Evolutionary conservation across 2,888 invertebrate genomes (phyloP).

Genomic region (Rhopalosiphum nymphaeae): DNA sequence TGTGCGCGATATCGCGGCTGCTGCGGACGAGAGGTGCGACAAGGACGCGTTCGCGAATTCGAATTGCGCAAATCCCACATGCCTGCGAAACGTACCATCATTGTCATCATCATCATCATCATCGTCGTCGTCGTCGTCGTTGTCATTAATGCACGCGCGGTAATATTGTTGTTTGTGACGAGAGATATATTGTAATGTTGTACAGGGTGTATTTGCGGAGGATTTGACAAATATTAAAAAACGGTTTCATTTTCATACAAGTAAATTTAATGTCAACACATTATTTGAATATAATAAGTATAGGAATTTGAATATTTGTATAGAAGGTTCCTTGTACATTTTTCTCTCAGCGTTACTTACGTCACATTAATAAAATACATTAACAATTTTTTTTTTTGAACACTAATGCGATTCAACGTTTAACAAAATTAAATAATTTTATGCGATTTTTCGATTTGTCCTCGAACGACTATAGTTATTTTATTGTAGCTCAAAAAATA

Average conservation of each 20-base stretch:
- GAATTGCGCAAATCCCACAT: background rate
- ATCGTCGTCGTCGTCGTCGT: background rate
- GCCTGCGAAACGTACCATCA: background rate
- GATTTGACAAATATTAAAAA: background rate
- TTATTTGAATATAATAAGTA: background rate
- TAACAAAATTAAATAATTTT: background rate
- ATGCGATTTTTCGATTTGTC: background rate
- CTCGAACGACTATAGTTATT: background rate
- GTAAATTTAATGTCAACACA: background rate
- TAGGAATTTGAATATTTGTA: too few relatives aligned
- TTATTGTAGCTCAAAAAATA: background rate
- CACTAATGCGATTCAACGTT: too few relatives aligned
- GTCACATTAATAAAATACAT: too few relatives aligned
- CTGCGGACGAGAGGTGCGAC: background rate
- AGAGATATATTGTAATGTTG: background rate
- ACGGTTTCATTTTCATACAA: background rate
- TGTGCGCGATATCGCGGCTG: background rate
- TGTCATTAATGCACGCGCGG: background rate
- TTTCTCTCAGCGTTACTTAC: too few relatives aligned
- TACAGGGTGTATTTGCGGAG: background rate
- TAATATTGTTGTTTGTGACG: background rate
- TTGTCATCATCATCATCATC: background rate
- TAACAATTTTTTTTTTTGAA: too few relatives aligned
- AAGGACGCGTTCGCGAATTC: conserved; percentile 9
- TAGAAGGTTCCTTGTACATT: too few relatives aligned